Percentiles rank a stretch among this genome's conserved stretches.
phyloP scores from a whole-genome alignment of 1,140 invertebrate genomes.

The Hycleus phaleratus region DNA sequence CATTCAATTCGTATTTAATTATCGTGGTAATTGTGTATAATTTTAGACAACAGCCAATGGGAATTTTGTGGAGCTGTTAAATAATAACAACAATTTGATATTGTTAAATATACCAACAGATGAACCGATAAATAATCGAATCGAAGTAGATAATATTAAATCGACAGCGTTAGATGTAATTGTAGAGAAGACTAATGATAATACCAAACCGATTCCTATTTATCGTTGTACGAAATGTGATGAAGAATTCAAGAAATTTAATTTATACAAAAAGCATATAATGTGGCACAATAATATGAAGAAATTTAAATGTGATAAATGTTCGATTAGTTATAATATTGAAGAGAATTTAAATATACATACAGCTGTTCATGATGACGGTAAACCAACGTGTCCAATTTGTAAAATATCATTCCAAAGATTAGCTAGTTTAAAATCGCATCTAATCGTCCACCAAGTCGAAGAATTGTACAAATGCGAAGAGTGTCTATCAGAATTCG shows the following conservation, averaged over 20 bases:
- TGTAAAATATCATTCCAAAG: slow-evolving; percentile 54
- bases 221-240: slow-evolving; percentile 23
- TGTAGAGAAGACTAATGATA: neutral
- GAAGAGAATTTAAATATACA: slow-evolving; percentile 52
- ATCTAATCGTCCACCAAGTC: slow-evolving; percentile 58
- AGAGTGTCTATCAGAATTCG: slow-evolving; percentile 63
- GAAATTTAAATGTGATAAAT: slow-evolving; percentile 52
- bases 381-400: slow-evolving; percentile 54
- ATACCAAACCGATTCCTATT: neutral
- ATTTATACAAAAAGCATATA: slow-evolving; percentile 22
- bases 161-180: no score
- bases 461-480: slow-evolving; percentile 61
- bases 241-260: slow-evolving; percentile 18
- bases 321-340: slow-evolving; percentile 55
- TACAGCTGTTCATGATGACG: slow-evolving; percentile 49
- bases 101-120: neutral
- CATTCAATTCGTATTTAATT: neutral
- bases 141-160: neutral
- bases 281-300: slow-evolving; percentile 53
- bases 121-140: neutral
- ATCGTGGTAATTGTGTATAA: no score
- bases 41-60: no score
- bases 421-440: slow-evolving; percentile 62
- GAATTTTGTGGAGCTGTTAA: neutral
- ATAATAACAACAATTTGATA: neutral